Percentiles rank a stretch among this genome's conserved stretches.
phyloP scores from a whole-genome alignment of 1,140 invertebrate genomes.

The Bombus waltoni region DNA sequence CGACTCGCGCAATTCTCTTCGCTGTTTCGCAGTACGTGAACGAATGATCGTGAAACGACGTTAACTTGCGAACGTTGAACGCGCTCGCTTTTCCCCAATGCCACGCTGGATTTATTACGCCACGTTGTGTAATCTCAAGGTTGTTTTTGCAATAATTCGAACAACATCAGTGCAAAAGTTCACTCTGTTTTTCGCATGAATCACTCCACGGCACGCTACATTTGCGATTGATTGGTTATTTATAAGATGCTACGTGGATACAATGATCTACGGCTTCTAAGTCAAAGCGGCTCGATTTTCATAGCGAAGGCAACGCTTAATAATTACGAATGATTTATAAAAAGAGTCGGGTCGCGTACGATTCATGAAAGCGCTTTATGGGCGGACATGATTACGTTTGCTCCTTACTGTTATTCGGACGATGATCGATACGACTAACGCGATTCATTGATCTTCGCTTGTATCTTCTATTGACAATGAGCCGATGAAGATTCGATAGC shows the following conservation, averaged over 20 bases:
- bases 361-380: not conserved
- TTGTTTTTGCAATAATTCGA: conserved; percentile 14
- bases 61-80: not conserved
- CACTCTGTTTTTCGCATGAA: not conserved
- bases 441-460: not conserved
- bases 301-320: not conserved
- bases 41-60: not conserved
- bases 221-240: conserved; percentile 27
- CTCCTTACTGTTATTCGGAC: not conserved
- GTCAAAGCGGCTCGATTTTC: not conserved
- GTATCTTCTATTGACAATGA: not conserved
- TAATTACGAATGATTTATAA: not conserved
- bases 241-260: not conserved
- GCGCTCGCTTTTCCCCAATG: not conserved
- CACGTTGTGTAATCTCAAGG: not conserved
- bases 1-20: not conserved
- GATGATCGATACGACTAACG: not conserved
- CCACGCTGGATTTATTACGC: not conserved
- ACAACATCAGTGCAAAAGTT: not conserved
- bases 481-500: not conserved
- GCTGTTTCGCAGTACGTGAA: not conserved
- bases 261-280: conserved; percentile 3
- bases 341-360: not conserved
- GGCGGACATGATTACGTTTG: not conserved
- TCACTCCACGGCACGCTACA: not conserved